These are phyloP conservation scores for Pseudorectes ferrugineus DNA, from an alignment of 2,113 vertebrate species.

Conservation along the genomic window DNA sequence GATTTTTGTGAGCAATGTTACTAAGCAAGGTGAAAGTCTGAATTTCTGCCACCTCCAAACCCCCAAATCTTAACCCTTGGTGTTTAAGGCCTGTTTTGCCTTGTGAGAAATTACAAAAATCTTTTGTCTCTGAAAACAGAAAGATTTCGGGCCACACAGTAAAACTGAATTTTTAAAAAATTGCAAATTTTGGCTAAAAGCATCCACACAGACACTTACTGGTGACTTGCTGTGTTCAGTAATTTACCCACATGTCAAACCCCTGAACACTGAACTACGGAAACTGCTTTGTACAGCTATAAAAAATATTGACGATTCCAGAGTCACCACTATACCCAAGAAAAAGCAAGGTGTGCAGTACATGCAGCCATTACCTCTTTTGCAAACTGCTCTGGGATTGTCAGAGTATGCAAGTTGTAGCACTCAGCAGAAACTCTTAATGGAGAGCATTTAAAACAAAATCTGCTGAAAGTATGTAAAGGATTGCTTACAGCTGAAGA, in stretches of 20 bases:
- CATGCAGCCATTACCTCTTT: background rate
- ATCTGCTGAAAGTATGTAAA: background rate
- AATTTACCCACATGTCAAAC: background rate
- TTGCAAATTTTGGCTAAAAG: background rate
- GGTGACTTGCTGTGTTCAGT: background rate
- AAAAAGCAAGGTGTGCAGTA: background rate
- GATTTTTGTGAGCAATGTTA: slow-evolving; percentile 13
- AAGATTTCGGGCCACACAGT: background rate
- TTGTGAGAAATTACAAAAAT: background rate
- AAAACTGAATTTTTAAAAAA: background rate
- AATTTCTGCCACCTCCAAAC: background rate
- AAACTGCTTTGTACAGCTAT: background rate
- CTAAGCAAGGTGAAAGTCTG: background rate
- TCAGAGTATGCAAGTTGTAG: background rate
- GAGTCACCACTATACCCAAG: background rate
- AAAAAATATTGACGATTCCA: background rate
- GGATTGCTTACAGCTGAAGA: background rate
- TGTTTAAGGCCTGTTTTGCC: background rate
- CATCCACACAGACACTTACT: background rate
- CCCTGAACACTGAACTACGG: background rate
- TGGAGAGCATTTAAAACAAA: background rate
- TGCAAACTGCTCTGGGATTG: background rate
- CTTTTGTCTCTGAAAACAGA: background rate
- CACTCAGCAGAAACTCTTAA: background rate
- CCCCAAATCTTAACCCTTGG: background rate